Conservation (phyloP, 92 coral and sea anemone genomes). For the Zoanthus sociatus region DNA sequence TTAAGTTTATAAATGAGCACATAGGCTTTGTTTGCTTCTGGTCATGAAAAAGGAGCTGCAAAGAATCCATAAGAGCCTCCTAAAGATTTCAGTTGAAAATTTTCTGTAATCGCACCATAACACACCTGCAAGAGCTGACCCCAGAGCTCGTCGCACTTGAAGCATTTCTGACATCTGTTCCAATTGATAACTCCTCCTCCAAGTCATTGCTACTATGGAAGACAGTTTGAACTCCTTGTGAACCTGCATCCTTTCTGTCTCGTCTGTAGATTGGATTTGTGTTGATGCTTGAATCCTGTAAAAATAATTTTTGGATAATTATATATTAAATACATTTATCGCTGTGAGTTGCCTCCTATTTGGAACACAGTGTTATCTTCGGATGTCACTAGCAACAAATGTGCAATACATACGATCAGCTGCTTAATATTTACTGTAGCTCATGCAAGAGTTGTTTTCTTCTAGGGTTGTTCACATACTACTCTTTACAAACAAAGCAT, state of each 20-base stretch:
- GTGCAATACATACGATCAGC: no score
- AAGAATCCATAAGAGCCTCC: neutral
- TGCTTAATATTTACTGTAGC: no score
- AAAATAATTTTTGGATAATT: neutral
- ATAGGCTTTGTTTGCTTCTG: no score
- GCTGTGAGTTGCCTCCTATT: no score
- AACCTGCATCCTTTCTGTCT: slow-evolving; percentile 13
- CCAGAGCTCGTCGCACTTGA: slow-evolving; percentile 65
- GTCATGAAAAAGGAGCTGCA: neutral
- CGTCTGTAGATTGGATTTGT: slow-evolving; percentile 51
- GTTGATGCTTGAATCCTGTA: slow-evolving; percentile 63
- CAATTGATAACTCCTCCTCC: slow-evolving; percentile 61
- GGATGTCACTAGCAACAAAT: no score
- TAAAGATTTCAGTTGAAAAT: neutral
- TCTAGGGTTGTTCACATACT: no score
- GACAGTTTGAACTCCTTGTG: slow-evolving; percentile 8
- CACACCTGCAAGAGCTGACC: slow-evolving; percentile 61
- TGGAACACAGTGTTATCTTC: no score
- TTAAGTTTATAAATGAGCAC: no score
- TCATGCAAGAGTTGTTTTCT: no score
- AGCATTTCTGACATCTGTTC: slow-evolving; percentile 35
- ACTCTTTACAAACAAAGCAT: no score
- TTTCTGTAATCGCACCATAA: neutral
- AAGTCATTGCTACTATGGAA: slow-evolving; percentile 26
- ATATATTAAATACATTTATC: no score